Evolutionary conservation across 2,888 invertebrate species (phyloP).

Genomic region (Polydrusus pterygomalis): DNA sequence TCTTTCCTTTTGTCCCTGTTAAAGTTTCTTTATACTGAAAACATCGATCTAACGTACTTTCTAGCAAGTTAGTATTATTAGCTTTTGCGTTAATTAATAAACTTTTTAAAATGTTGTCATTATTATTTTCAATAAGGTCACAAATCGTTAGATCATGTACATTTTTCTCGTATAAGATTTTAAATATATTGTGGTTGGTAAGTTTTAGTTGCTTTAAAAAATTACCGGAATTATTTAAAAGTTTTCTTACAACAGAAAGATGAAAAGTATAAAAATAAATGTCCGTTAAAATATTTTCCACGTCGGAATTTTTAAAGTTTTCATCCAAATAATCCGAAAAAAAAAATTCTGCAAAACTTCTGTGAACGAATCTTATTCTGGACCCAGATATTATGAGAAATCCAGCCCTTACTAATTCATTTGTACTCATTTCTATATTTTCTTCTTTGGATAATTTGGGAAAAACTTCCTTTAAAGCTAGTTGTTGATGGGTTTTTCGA

Average conservation of each 20-base stretch:
- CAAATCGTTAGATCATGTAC: not conserved
- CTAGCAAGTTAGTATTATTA: not conserved
- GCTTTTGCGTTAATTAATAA: not conserved
- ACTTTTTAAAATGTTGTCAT: constrained; percentile 3
- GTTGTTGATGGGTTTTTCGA: constrained; percentile 3
- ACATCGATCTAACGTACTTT: not conserved
- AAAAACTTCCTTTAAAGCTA: constrained; percentile 11
- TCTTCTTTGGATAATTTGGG: not conserved
- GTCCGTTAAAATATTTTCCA: not conserved
- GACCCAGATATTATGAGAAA: constrained; percentile 18
- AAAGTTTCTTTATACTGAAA: not conserved
- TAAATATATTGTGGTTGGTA: not conserved
- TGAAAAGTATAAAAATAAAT: not conserved
- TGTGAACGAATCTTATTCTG: constrained; percentile 33
- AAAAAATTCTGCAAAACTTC: constrained; percentile 43
- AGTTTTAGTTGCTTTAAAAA: not conserved
- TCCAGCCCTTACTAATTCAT: constrained; percentile 26
- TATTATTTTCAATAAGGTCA: not conserved
- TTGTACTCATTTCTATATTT: not conserved
- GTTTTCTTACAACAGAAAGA: constrained; percentile 7
- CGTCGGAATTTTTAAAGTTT: not conserved
- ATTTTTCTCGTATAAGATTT: not conserved
- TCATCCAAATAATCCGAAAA: constrained; percentile 16
- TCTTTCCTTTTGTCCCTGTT: not conserved
- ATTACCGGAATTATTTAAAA: constrained; percentile 5